These are phyloP conservation scores for Zaprionus inermis DNA, from an alignment of 1,140 invertebrate species.

Conservation along the genomic window DNA sequence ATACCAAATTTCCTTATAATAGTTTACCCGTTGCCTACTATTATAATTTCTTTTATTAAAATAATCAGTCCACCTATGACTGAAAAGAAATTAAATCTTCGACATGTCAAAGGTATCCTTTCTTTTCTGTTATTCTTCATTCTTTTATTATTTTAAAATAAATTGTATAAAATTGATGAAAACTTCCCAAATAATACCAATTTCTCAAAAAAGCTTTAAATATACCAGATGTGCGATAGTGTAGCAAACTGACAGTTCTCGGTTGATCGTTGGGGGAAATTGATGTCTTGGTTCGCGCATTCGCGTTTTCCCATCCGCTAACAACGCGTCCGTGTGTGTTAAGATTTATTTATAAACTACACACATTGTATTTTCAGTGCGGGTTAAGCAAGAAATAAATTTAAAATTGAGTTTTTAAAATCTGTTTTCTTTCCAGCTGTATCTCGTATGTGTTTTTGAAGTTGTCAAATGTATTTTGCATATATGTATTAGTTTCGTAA, in stretches of 20 bases:
- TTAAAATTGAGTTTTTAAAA: neutral
- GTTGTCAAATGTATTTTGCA: no score
- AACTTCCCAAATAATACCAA: neutral
- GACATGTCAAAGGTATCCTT: no score
- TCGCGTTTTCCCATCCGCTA: slow-evolving; percentile 37
- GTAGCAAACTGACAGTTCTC: slow-evolving; percentile 71
- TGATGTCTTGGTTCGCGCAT: slow-evolving; percentile 51
- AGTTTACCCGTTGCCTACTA: no score
- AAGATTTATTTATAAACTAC: slow-evolving; percentile 77
- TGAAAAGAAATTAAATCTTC: no score
- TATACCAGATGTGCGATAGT: slow-evolving; percentile 17
- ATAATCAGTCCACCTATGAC: no score
- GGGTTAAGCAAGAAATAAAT: slow-evolving; percentile 38
- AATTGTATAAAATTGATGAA: neutral
- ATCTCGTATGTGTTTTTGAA: neutral
- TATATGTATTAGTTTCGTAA: no score
- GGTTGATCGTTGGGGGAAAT: slow-evolving; percentile 77
- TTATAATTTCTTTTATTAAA: no score
- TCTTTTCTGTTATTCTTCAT: neutral
- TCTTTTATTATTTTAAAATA: neutral
- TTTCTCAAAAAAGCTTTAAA: slow-evolving; percentile 10
- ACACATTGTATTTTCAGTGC: slow-evolving; percentile 54
- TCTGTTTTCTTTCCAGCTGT: slow-evolving; percentile 2
- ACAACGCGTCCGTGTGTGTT: slow-evolving; percentile 70
- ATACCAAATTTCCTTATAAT: no score